A percentile compares a stretch with the other conserved stretches of the same genome.
Evolutionary conservation across 2,888 invertebrate genomes (phyloP).

Genomic region (Notodonta dromedarius): DNA sequence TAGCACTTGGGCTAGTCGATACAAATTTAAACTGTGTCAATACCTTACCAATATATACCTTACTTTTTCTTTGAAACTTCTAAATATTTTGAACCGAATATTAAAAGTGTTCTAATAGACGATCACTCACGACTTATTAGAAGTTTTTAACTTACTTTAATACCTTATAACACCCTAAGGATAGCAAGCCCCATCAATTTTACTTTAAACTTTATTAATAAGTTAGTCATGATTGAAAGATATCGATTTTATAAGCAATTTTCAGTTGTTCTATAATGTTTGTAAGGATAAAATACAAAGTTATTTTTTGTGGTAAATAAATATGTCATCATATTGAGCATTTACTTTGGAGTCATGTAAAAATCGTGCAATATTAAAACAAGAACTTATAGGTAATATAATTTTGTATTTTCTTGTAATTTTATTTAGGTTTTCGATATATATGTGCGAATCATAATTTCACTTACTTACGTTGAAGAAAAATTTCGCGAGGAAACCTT

Average conservation of each 20-base stretch:
- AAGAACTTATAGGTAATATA: too few species aligned
- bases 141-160: conserved; percentile 40
- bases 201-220: conserved; percentile 47
- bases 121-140: conserved; percentile 48
- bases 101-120: conserved; percentile 33
- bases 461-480: too few species aligned
- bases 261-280: neutral
- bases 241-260: conserved; percentile 5
- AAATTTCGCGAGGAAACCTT: too few species aligned
- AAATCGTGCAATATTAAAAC: too few species aligned
- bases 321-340: too few species aligned
- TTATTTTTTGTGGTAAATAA: too few species aligned
- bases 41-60: too few species aligned
- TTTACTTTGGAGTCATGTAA: too few species aligned
- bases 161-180: conserved; percentile 40
- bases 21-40: conserved; percentile 26
- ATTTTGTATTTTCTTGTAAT: too few species aligned
- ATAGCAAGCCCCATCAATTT: conserved; percentile 52
- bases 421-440: too few species aligned
- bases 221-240: conserved; percentile 19
- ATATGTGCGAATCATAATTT: too few species aligned
- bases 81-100: conserved; percentile 7
- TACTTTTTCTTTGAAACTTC: neutral
- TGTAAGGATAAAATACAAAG: too few species aligned
- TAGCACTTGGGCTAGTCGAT: neutral